These are phyloP conservation scores for Tetraodon nigroviridis DNA, from an alignment of 2,113 vertebrate species.

Conservation along the genomic window DNA sequence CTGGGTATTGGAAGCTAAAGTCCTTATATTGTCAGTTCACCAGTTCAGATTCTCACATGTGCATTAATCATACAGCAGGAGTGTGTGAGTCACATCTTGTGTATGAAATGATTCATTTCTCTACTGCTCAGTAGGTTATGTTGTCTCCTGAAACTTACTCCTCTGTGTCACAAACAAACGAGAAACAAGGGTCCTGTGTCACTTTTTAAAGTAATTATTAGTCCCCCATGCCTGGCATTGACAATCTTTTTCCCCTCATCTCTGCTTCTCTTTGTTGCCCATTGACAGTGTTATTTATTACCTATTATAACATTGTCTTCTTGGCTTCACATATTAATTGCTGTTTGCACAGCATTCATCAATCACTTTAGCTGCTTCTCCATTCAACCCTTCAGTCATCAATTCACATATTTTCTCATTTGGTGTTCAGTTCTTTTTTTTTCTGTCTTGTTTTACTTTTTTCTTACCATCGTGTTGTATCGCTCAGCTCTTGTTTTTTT, in stretches of 20 bases:
- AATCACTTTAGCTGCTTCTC: slow-evolving; percentile 34
- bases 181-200: slow-evolving; percentile 3
- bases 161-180: not conserved
- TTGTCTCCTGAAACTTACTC: slow-evolving; percentile 17
- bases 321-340: slow-evolving; percentile 41
- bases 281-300: slow-evolving; percentile 42
- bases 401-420: slow-evolving; percentile 1
- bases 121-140: slow-evolving; percentile 2
- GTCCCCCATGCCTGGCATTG: slow-evolving; percentile 28
- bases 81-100: slow-evolving; percentile 7
- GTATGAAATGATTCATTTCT: slow-evolving; percentile 22
- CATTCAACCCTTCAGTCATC: slow-evolving; percentile 26
- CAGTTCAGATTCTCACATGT: not conserved
- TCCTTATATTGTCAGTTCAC: too few species aligned
- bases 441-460: not conserved
- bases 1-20: too few species aligned
- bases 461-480: not conserved
- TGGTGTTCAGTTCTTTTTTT: not conserved
- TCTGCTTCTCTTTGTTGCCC: slow-evolving; percentile 11
- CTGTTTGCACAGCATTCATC: slow-evolving; percentile 34
- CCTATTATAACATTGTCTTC: slow-evolving; percentile 28
- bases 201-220: slow-evolving; percentile 30
- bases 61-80: not conserved
- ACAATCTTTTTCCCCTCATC: not conserved
- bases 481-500: not conserved